Evolutionary conservation across 2,113 vertebrate genomes (phyloP).

Genomic region (Carassius auratus): DNA sequence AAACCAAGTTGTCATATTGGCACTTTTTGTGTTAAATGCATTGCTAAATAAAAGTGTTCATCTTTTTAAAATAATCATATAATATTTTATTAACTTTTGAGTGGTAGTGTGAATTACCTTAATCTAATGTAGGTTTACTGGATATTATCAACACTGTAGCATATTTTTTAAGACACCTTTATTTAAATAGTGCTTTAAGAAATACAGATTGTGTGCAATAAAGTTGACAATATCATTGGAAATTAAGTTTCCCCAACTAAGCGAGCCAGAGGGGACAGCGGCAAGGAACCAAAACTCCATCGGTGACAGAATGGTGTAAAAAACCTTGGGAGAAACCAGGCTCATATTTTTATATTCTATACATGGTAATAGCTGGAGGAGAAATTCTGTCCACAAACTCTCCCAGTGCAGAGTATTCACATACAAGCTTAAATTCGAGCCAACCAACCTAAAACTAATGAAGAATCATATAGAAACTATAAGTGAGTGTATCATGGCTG

Average conservation of each 20-base stretch:
- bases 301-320: too few relatives aligned
- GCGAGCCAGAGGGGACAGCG: too few relatives aligned
- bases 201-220: too few relatives aligned
- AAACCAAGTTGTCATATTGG: too few relatives aligned
- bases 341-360: background rate
- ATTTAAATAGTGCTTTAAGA: too few relatives aligned
- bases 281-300: too few relatives aligned
- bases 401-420: background rate
- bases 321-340: too few relatives aligned
- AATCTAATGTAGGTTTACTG: background rate
- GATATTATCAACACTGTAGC: background rate
- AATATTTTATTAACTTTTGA: background rate
- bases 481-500: background rate
- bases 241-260: too few relatives aligned
- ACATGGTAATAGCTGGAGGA: slow-evolving; percentile 1
- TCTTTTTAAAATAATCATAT: background rate
- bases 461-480: background rate
- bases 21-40: background rate
- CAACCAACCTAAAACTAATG: background rate
- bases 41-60: background rate
- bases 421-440: background rate
- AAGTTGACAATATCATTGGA: too few relatives aligned
- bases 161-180: too few relatives aligned
- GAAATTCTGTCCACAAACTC: background rate
- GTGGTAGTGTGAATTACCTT: background rate